A percentile compares a stretch with the other conserved stretches of the same genome.
phyloP scores from a whole-genome alignment of 2,888 invertebrate genomes.

The Ophonus ardosiacus region DNA sequence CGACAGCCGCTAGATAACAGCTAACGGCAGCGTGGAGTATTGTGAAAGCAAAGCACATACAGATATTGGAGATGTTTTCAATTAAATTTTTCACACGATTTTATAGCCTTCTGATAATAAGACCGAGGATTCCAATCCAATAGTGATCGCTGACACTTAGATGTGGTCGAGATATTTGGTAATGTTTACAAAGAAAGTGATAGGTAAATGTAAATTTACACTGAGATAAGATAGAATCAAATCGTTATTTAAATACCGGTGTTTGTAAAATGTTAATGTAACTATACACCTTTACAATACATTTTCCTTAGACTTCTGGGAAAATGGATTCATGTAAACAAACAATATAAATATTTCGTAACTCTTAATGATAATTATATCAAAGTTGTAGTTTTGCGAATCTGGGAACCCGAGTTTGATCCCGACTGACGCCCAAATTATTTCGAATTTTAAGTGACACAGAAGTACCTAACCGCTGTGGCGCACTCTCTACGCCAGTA shows the following conservation, averaged over 20 bases:
- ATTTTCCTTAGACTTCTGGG: not conserved
- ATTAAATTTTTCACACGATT: constrained; percentile 10
- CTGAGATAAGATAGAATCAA: constrained; percentile 31
- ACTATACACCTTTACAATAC: constrained; percentile 9
- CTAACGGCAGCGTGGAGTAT: constrained; percentile 18
- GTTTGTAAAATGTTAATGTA: not conserved
- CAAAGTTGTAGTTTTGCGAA: not conserved
- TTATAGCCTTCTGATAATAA: not conserved
- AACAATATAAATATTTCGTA: not conserved
- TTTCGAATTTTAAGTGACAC: too few relatives aligned
- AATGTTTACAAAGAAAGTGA: constrained; percentile 27
- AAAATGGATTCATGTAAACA: not conserved
- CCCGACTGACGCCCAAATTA: too few relatives aligned
- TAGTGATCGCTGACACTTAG: not conserved
- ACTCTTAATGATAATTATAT: not conserved
- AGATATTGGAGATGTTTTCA: not conserved
- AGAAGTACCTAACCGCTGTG: too few relatives aligned
- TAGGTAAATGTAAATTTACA: constrained; percentile 23
- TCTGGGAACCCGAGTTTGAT: too few relatives aligned
- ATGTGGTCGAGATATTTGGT: constrained; percentile 24
- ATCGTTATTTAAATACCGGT: constrained; percentile 29
- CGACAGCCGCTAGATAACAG: constrained; percentile 23
- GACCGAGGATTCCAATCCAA: not conserved
- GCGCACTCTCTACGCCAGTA: too few relatives aligned
- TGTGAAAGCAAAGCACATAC: constrained; percentile 23